These are phyloP conservation scores for Micropoecilia bifurca DNA, from an alignment of 2,797 vertebrate species.

Conservation along the genomic window DNA sequence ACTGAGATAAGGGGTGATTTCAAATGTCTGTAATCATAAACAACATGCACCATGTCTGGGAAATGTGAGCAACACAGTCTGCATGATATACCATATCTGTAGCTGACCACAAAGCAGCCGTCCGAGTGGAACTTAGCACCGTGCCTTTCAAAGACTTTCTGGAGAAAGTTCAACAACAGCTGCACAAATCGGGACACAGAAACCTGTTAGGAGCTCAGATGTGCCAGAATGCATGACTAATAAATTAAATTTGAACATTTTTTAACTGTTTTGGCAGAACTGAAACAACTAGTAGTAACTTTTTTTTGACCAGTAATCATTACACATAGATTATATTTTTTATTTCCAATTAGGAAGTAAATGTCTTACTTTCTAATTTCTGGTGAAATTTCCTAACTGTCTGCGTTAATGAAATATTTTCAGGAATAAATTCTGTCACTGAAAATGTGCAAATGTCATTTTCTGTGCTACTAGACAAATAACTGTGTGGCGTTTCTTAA, in stretches of 20 bases:
- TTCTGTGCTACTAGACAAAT: not conserved
- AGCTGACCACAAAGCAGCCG: slow-evolving; percentile 22
- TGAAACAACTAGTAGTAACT: not conserved
- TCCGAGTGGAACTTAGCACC: slow-evolving; percentile 10
- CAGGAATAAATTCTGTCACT: not conserved
- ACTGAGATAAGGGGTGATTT: slow-evolving; percentile 61
- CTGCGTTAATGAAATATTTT: not conserved
- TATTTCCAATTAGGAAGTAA: not conserved
- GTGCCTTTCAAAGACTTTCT: slow-evolving; percentile 12
- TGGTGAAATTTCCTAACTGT: not conserved
- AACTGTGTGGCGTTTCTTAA: not conserved
- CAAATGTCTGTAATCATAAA: slow-evolving; percentile 59
- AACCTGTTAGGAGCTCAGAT: not conserved
- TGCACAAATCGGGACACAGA: not conserved
- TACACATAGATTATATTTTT: not conserved
- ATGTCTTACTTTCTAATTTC: not conserved
- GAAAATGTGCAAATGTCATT: not conserved
- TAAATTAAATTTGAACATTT: not conserved
- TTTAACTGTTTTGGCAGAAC: not conserved
- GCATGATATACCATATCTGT: slow-evolving; percentile 42
- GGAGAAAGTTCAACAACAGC: not conserved
- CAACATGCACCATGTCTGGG: slow-evolving; percentile 28
- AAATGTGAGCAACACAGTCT: slow-evolving; percentile 30
- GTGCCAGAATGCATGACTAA: not conserved
- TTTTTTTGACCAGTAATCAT: not conserved